Conservation (phyloP, 2,888 invertebrate genomes). For the Noctua fimbriata region DNA sequence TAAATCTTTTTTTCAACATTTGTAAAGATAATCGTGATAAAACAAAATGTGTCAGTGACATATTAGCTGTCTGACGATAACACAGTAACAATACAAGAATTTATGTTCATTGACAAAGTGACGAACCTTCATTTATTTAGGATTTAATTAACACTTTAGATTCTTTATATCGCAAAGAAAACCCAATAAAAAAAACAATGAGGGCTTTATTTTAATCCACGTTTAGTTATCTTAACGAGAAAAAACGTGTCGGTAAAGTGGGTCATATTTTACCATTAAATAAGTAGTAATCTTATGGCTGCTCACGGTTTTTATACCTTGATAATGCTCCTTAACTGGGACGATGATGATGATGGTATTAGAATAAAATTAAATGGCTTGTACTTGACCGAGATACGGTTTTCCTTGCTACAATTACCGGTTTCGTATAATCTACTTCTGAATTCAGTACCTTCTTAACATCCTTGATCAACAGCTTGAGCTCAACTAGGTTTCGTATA, state of each 20-base stretch:
- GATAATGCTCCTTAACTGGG: background rate
- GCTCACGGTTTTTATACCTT: background rate
- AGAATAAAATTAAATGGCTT: background rate
- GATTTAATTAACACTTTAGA: background rate
- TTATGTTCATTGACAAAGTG: slow-evolving; percentile 16
- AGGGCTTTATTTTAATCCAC: slow-evolving; percentile 11
- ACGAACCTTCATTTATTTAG: slow-evolving; percentile 17
- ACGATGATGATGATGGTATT: background rate
- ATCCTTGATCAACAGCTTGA: background rate
- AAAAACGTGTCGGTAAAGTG: slow-evolving; percentile 7
- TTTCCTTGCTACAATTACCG: background rate
- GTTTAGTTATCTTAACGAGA: background rate
- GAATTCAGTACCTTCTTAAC: background rate
- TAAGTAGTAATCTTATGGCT: background rate
- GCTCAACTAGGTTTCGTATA: background rate
- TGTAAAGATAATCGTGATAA: background rate
- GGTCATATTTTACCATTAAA: slow-evolving; percentile 30
- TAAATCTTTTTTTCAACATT: background rate
- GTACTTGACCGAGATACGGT: slow-evolving; percentile 18
- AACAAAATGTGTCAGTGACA: background rate
- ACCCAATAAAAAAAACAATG: background rate
- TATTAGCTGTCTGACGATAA: slow-evolving; percentile 3
- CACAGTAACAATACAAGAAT: background rate
- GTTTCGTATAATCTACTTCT: background rate
- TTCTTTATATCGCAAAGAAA: slow-evolving; percentile 2